Evolutionary conservation across 2,797 vertebrate species (phyloP), one percentile per base, ranked within the genome.

Genomic region (Nannoperca obscura): DNA sequence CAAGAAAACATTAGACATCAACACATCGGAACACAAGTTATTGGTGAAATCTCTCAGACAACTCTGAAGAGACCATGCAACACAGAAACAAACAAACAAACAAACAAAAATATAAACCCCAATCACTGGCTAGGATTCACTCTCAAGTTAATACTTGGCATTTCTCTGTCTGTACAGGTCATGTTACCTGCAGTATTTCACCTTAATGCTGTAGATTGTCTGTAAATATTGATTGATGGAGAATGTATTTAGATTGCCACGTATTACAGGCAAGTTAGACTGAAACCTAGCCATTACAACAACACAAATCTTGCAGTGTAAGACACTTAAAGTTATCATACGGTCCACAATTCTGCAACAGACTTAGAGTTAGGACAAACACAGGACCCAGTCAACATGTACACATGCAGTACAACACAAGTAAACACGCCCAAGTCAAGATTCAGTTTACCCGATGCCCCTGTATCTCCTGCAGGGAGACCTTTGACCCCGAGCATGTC

Each of bases 401-500:
- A 71, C n/a, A 46, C 86, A 89, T 85, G 87, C 89, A 88, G 47
- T 22, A 58, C 46, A 70, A 38, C 5, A 46, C 57, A 20, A 40
- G 12, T 40, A 58, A 52, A 71, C 54, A 83, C 59, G 50, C 62
- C 63, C 53, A 66, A n/a, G 36, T 73, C 47, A 58, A 76, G 53
- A 68, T 65, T 50, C 38, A 17, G 70, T 85, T 93, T 92, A 93
- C 91, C 89, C 60, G 30, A 74, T 49, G 52, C 73, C 77, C 84
- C 71, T 64, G 65, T 73, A 22, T 81, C 62, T 81, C 85, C 87
- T 74, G 73, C 42, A 34, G 76, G 71, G 58, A 70, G 63, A 81
- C 83, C 74, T 75, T 85, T 90, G 71, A 82, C 76, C 63, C 79
- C 38, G 0, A 52, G 66, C 20, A 27, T 63, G 44, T 75, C 58